Evolutionary conservation across 2,113 vertebrate genomes (phyloP), one percentile per base, ranked within the genome.

Genomic region (Phalacrocorax aristotelis): DNA sequence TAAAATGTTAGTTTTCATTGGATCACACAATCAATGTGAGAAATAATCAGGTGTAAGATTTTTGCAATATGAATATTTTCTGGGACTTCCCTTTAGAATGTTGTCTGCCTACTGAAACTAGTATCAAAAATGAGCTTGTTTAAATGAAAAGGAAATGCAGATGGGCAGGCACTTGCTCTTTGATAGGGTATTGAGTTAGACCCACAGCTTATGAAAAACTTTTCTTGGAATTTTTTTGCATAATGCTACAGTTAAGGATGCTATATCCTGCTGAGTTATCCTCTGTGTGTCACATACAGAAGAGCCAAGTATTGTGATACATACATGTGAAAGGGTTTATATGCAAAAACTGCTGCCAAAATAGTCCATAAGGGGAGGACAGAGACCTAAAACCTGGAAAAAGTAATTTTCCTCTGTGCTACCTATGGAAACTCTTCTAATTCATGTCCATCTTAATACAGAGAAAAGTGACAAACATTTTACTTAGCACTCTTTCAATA

Each of bases 221-320:
- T 64, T 71, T 25, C 20, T 34, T 61, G 26, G 17, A 22, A 13
- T 44, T 58, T 85, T 36, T 92, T 83, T 81, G 10, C 2, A 1
- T 52, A 90, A 77, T 46, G 14, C 44, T 87, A 18, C 34, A 65
- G 3, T 66, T 79, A 30, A 2, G 0, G 42, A n/a, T 54, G 11
- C 5, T 58, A 1, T 51, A 13, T 71, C 11, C 46, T 75, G 15
- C 32, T 42, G 40, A 42, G 26, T 68, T 32, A 51, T 71, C 17
- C 9, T 51, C 16, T 44, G 18, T 32, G 19, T 0, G 0, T 38
- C 48, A 36, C 20, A 26, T 38, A 26, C 4, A 68, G 44, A 94
- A 87, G 38, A 58, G 38, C 57, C 68, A 84, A 7, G 7, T 40
- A 18, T 48, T 69, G 44, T 38, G 54, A 10, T 9, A 26, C 1